These are phyloP conservation scores for Linepithema humile DNA, from an alignment of 1,140 invertebrate genomes.

Conservation along the genomic window DNA sequence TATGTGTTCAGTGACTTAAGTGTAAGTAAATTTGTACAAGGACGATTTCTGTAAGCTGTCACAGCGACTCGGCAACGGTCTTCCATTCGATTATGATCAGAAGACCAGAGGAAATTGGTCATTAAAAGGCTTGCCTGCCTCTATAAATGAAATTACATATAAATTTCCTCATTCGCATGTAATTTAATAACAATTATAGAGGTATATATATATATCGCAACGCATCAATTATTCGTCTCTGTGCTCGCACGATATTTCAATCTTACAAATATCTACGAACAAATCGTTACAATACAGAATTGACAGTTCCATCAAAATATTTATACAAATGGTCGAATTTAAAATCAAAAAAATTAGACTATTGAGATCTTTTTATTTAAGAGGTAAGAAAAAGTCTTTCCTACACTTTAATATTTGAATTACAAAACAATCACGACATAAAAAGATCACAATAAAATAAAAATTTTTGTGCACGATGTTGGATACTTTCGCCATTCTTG, in stretches of 20 bases:
- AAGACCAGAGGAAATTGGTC: neutral
- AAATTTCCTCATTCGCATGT: slow-evolving; percentile 23
- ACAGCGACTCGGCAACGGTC: neutral
- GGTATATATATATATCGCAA: slow-evolving; percentile 63
- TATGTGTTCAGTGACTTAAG: slow-evolving; percentile 28
- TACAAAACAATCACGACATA: slow-evolving; percentile 18
- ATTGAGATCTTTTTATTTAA: neutral
- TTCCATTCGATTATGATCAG: neutral
- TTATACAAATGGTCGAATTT: neutral
- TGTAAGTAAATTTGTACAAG: slow-evolving; percentile 39
- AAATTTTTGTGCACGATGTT: neutral
- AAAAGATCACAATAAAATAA: slow-evolving; percentile 30
- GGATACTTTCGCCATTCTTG: neutral
- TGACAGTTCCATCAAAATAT: neutral
- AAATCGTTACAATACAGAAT: neutral
- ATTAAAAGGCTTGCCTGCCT: slow-evolving; percentile 7
- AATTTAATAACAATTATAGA: slow-evolving; percentile 63
- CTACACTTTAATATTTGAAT: too few relatives aligned
- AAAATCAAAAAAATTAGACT: neutral
- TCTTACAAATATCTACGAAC: neutral
- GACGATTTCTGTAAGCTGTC: slow-evolving; percentile 47
- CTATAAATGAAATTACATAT: slow-evolving; percentile 30
- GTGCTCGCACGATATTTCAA: neutral
- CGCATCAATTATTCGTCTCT: slow-evolving; percentile 21
- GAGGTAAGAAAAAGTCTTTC: neutral